Base-by-base conservation (phyloP, 2,888 invertebrate species). In the Archips xylosteana region DNA sequence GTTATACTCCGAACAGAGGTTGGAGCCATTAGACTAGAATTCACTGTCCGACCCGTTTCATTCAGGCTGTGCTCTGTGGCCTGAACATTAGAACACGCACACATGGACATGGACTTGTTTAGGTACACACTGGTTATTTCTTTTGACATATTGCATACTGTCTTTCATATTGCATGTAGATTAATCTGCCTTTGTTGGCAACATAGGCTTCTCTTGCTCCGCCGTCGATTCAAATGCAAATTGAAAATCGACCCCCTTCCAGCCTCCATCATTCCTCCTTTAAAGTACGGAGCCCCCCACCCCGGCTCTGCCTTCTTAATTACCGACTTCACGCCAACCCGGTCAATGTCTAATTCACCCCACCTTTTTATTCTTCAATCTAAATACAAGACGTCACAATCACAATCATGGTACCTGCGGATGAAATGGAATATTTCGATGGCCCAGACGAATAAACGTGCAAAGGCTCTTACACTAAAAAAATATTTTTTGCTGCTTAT, bases 141-240 rank as follows among this genome's bases (percentile, higher is more conserved):
- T 65, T 49, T 36, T 64, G 70, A 70, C 69, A 70, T 45, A 36
- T 62, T 78, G 76, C 75, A 77, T 76, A 78, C 71, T 76, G 76
- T 74, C 77, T 79, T 77, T 77, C 76, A 78, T 78, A 81, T 78
- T 80, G 84, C 84, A 85, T 81, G 79, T 82, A 82, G 85, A 87
- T 87, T 82, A 82, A 83, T 86, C 80, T 80, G 80, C 78, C 80
- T 82, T 83, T 84, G 82, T 86, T 82, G 82, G 78, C 77, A 76
- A 76, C 77, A 75, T 69, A 76, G 75, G 77, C 75, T 80, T 76
- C 79, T 70, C 76, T 79, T 78, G 77, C 77, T 77, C 79, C 76
- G 77, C 34, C 72, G 71, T 77, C 82, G 79, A 87, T 88, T 88
- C 85, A 87, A 85, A 88, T 87, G 87, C 82, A 87, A 87, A 88